Base-by-base conservation (phyloP, 1,140 invertebrate genomes). In the Macrostomum lignano region DNA sequence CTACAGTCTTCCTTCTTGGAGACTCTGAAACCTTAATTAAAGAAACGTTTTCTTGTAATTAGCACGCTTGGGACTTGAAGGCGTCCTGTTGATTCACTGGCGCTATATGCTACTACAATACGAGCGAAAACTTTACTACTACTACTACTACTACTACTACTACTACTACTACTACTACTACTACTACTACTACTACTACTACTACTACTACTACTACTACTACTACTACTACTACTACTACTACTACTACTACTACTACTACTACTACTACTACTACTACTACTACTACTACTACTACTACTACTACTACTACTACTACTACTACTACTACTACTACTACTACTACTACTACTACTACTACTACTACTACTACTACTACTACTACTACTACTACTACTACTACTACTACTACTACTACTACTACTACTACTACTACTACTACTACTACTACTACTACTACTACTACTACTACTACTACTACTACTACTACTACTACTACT, bases 201-300 rank as follows among this genome's bases (percentile, higher is more conserved):
- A n/a, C n/a, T n/a, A n/a, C n/a, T n/a, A n/a, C n/a, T n/a, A n/a
- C n/a, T n/a, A n/a, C n/a, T n/a, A n/a, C n/a, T n/a, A n/a, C n/a
- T n/a, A n/a, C n/a, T n/a, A n/a, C n/a, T n/a, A n/a, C n/a, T n/a
- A n/a, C n/a, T n/a, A n/a, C n/a, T n/a, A 22, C 33, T 35, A 22
- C 33, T 35, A 22, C 33, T 35, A 22, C 33, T 35, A 22, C 33
- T 35, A 22, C 33, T 35, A 22, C 33, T 35, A 22, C 33, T 35
- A 22, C 33, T 35, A 22, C 33, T 35, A 22, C 33, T 35, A 22
- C 33, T 35, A 22, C 33, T 35, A 22, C 33, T 35, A 22, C 33
- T 35, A 22, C 33, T 35, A 22, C 33, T 35, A 22, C 33, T 35
- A 22, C 33, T 35, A 22, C 33, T 35, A 22, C 33, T 35, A 22